Conservation (phyloP, 2,888 invertebrate species). For the Dorcus hopei region DNA sequence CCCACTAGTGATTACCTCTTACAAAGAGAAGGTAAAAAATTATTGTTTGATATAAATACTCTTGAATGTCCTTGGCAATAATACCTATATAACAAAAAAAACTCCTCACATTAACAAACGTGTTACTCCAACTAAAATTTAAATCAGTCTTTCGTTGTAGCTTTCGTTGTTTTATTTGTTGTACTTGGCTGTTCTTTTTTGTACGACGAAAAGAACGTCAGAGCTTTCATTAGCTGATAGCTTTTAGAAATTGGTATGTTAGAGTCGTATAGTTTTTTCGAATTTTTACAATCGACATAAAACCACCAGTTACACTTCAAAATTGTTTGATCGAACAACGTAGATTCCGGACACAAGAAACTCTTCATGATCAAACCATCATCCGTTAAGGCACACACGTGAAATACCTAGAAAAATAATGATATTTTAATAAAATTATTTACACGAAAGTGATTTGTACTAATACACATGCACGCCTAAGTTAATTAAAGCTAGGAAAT, state of each 20-base stretch:
- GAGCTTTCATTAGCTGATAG: conserved; percentile 86
- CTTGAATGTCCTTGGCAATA: no score
- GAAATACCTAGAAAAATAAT: conserved; percentile 69
- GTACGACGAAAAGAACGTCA: conserved; percentile 84
- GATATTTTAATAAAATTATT: not conserved
- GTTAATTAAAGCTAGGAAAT: no score
- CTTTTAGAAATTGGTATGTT: conserved; percentile 90
- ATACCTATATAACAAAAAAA: no score
- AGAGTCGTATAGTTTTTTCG: conserved; percentile 77
- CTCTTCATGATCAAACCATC: conserved; percentile 88
- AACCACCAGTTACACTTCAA: conserved; percentile 94
- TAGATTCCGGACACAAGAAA: conserved; percentile 87
- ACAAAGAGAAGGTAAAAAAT: no score
- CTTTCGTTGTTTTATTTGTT: not conserved
- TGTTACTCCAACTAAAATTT: not conserved
- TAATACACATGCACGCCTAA: no score
- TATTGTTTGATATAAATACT: no score
- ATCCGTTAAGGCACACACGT: conserved; percentile 86
- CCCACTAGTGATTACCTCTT: no score
- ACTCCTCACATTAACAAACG: no score
- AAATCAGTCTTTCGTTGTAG: not conserved
- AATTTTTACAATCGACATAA: conserved; percentile 85
- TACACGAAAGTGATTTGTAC: no score
- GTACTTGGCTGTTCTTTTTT: conserved; percentile 57
- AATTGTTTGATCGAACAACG: conserved; percentile 86